Evolutionary conservation across 2,113 vertebrate species (phyloP), one percentile per base, ranked within the genome.

Genomic region (Peromyscus polionotus): DNA sequence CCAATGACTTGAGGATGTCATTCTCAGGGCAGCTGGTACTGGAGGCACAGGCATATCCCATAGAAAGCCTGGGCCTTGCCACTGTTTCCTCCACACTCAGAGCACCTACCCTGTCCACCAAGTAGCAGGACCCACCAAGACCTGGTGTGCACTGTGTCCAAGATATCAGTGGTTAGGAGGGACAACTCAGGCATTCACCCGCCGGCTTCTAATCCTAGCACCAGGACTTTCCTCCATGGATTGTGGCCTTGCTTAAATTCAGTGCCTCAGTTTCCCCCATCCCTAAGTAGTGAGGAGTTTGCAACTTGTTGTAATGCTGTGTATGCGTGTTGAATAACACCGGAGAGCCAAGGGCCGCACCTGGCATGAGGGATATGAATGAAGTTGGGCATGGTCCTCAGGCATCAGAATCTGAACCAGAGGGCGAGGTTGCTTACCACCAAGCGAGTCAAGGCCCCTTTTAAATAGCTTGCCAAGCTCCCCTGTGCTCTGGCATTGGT

Each of bases 381-480:
- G 80, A 51, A 10, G 63, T n/a, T 2, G 24, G 68, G 63, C 13
- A 0, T 57, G 61, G 67, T 36, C 22, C 54, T 14, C 3, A n/a
- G 4, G 0, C n/a, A 22, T 59, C 3, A 0, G 24, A 54, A 26
- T 59, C 7, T 9, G 33, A 72, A 2, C 28, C 63, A 72, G 17
- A 54, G 0, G 11, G n/a, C 19, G 10, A 3, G 26, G 33, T 0
- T 0, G 19, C 13, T 95, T 84, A 96, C 96, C 97, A 93, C 90
- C 92, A 11, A 96, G 92, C 92, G 95, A 96, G 93, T 97, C 93
- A 95, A 95, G 88, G 95, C 67, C 92, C 57, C 93, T 97, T 97
- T 96, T 79, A 96, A 95, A 85, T 96, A 96, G 95, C 76, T 97
- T 84, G 70, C 39, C 39, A 90, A 45, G 90, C 79, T 94, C 88